These are phyloP conservation scores for Aspidiotus destructor DNA, from an alignment of 2,888 invertebrate genomes.

Conservation along the genomic window DNA sequence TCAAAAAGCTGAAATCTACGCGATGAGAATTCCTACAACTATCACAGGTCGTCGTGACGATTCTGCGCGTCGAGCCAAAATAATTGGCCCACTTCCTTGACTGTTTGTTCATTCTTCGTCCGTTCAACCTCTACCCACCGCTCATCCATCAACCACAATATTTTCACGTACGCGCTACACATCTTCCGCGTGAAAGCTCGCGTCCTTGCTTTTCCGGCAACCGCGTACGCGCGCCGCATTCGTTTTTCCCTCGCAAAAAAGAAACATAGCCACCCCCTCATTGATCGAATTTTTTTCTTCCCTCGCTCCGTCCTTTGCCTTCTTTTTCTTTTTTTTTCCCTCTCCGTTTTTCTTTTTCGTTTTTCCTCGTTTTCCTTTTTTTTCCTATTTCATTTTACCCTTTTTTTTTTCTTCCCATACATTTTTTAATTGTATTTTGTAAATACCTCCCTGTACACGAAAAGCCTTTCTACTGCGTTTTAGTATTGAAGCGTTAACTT, in stretches of 20 bases:
- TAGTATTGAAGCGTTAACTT: slow-evolving; percentile 29
- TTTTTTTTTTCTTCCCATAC: slow-evolving; percentile 17
- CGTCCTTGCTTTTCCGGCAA: slow-evolving; percentile 31
- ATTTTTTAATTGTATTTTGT: slow-evolving; percentile 31
- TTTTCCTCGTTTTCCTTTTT: slow-evolving; percentile 3
- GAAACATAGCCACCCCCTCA: slow-evolving; percentile 23
- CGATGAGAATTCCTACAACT: background rate
- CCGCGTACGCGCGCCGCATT: slow-evolving; percentile 27
- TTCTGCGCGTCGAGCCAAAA: slow-evolving; percentile 32
- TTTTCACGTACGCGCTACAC: slow-evolving; percentile 23
- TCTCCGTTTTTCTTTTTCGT: background rate
- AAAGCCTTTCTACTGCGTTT: slow-evolving; percentile 29
- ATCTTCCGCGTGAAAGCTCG: slow-evolving; percentile 32
- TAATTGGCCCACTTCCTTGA: slow-evolving; percentile 30
- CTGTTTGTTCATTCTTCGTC: background rate
- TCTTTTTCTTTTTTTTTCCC: background rate
- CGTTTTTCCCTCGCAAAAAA: slow-evolving; percentile 2
- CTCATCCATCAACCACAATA: slow-evolving; percentile 2
- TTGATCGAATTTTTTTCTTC: slow-evolving; percentile 21
- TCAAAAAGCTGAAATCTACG: slow-evolving; percentile 14
- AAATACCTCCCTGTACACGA: slow-evolving; percentile 28
- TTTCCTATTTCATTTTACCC: background rate
- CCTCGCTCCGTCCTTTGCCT: background rate
- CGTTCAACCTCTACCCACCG: slow-evolving; percentile 7
- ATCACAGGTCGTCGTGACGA: slow-evolving; percentile 3